Conservation (phyloP, 2,888 invertebrate genomes). For the Stomorhina lunata region DNA sequence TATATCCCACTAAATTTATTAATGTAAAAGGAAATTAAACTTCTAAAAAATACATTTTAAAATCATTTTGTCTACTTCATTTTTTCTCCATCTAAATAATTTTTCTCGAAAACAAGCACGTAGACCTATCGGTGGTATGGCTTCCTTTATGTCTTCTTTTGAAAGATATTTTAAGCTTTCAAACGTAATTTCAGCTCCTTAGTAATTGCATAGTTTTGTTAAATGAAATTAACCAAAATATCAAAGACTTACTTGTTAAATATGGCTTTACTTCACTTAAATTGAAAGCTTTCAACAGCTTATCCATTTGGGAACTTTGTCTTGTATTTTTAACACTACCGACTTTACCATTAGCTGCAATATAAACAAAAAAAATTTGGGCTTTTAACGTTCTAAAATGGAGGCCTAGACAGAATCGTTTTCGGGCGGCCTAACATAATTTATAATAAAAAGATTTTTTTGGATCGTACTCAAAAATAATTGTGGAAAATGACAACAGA, state of each 20-base stretch:
- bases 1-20: too few species aligned
- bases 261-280: constrained; percentile 22
- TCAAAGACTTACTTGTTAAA: constrained; percentile 30
- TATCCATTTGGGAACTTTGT: neutral
- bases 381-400: too few species aligned
- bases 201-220: too few species aligned
- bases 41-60: neutral
- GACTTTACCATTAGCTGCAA: too few species aligned
- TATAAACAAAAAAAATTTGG: too few species aligned
- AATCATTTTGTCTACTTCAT: neutral
- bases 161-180: neutral
- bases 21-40: neutral
- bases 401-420: too few species aligned
- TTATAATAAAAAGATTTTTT: too few species aligned
- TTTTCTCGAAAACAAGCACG: neutral
- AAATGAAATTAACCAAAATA: neutral
- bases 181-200: constrained; percentile 22
- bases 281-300: constrained; percentile 2
- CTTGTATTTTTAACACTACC: too few species aligned
- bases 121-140: neutral
- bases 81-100: too few species aligned
- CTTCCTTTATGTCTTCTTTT: neutral
- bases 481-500: too few species aligned
- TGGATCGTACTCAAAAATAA: too few species aligned
- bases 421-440: too few species aligned